Evolutionary conservation across 2,113 vertebrate genomes (phyloP).

Genomic region (Entelurus aequoreus): DNA sequence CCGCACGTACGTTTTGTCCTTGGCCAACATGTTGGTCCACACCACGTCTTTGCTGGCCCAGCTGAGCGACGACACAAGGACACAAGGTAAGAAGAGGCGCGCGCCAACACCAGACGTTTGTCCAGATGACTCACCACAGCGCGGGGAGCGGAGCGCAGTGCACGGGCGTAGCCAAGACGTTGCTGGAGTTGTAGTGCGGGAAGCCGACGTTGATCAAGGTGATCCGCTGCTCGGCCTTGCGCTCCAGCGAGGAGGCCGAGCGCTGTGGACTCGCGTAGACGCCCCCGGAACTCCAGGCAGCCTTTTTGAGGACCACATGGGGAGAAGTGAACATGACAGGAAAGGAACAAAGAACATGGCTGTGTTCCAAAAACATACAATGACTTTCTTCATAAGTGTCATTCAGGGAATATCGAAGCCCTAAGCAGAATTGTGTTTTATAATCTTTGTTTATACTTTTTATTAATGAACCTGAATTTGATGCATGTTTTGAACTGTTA

Average conservation of each 20-base stretch:
- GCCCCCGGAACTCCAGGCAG: conserved; percentile 58
- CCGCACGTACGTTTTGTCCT: conserved; percentile 80
- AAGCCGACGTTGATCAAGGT: conserved; percentile 39
- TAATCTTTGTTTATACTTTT: too few species aligned
- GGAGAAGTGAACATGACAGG: not conserved
- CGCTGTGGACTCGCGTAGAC: conserved; percentile 70
- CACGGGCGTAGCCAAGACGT: conserved; percentile 66
- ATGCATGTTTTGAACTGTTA: too few species aligned
- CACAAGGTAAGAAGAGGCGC: not conserved
- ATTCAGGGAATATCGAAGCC: too few species aligned
- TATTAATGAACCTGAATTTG: too few species aligned
- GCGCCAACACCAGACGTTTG: not conserved
- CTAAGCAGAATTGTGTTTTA: too few species aligned
- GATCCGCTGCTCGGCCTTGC: conserved; percentile 67
- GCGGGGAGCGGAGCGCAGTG: conserved; percentile 81
- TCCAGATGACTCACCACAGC: conserved; percentile 75
- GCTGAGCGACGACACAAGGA: conserved; percentile 52
- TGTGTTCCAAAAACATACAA: too few species aligned
- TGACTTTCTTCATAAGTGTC: too few species aligned
- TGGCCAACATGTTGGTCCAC: conserved; percentile 90
- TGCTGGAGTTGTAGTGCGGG: conserved; percentile 57
- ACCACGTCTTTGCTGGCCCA: conserved; percentile 93
- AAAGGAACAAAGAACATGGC: not conserved
- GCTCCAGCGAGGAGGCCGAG: conserved; percentile 80
- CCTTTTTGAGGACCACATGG: conserved; percentile 23